A percentile compares a stretch with the other conserved stretches of the same genome.
phyloP scores from a whole-genome alignment of 2,797 vertebrate species.

The Lateolabrax maculatus region DNA sequence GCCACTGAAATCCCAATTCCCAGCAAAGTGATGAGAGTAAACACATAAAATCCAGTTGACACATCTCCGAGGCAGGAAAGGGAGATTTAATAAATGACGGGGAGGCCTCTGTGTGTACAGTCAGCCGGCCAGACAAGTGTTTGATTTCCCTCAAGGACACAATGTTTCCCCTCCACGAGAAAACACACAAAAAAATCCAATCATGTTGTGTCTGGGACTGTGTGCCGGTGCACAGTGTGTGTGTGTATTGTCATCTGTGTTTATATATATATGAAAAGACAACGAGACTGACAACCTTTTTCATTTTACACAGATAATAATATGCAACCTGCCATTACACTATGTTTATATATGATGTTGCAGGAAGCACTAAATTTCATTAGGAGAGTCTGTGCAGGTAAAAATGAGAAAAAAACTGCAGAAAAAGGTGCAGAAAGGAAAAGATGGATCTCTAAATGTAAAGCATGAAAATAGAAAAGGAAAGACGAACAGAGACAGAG shows the following conservation, averaged over 20 bases:
- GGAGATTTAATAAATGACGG: slow-evolving; percentile 67
- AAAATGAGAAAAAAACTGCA: not conserved
- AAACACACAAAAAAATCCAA: slow-evolving; percentile 55
- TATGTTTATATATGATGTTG: not conserved
- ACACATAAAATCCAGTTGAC: slow-evolving; percentile 68
- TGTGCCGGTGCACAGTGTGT: not conserved
- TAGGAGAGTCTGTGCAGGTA: not conserved
- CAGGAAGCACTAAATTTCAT: not conserved
- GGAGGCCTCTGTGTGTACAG: slow-evolving; percentile 49
- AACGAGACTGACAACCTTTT: not conserved
- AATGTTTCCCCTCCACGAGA: slow-evolving; percentile 35
- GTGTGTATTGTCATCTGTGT: not conserved
- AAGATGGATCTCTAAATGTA: slow-evolving; percentile 10
- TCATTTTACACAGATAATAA: not conserved
- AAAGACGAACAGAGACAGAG: not conserved
- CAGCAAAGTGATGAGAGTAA: slow-evolving; percentile 66
- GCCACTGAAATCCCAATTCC: slow-evolving; percentile 51
- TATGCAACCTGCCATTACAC: not conserved
- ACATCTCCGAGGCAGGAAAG: slow-evolving; percentile 43
- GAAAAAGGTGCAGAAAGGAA: not conserved
- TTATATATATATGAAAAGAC: not conserved
- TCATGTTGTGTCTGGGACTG: slow-evolving; percentile 47
- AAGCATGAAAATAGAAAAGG: not conserved
- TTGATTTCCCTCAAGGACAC: slow-evolving; percentile 73
- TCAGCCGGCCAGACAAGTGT: slow-evolving; percentile 50